Base-by-base conservation (phyloP, 2,113 vertebrate species). In the Indicator indicator region DNA sequence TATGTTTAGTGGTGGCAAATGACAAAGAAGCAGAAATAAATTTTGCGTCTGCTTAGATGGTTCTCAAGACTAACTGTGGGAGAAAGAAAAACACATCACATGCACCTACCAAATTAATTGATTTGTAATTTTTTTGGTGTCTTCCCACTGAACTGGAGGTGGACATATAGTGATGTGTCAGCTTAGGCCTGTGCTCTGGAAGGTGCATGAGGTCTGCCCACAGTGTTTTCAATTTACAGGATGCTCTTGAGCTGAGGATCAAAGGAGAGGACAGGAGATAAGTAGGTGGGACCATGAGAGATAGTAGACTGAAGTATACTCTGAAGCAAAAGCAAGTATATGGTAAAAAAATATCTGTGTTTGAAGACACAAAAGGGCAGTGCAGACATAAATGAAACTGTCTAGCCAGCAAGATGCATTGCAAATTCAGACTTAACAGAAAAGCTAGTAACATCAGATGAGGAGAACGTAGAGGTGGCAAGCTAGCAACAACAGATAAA, bases 1-100 rank as follows among this genome's bases (percentile, higher is more conserved):
- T 97, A 76, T 30, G 13, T 83, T 93, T 72, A 52, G 67, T 62
- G 18, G 59, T 71, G 70, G 44, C 50, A 95, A 91, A 90, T 62
- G 14, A 77, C 62, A 79, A 86, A 80, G n/a, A 92, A 93, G 7
- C 6, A 27, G 36, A 85, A 15, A 73, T 16, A 65, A 40, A 24
- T 32, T 85, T 56, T 73, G 26, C 9, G 6, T 64, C 16, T 88
- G 23, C 50, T 80, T 30, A 50, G 28, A 40, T 77, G 18, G 20
- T 30, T 32, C 50, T 65, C 44, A 44, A 72, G 94, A 73, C 2
- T 83, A 81, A 50, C 33, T 64, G 7, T 10, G 40, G 15, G 11
- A 69, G 9, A 42, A 55, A 23, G 36, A 3, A 74, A 11, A 60
- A 54, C 5, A 55, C 38, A 72, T 28, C 2, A 3, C 42, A 2